Percentiles rank a stretch among this genome's conserved stretches.
These are phyloP conservation scores for Schizopygopsis pylzovi DNA, from an alignment of 2,797 vertebrate species.

Conservation along the genomic window DNA sequence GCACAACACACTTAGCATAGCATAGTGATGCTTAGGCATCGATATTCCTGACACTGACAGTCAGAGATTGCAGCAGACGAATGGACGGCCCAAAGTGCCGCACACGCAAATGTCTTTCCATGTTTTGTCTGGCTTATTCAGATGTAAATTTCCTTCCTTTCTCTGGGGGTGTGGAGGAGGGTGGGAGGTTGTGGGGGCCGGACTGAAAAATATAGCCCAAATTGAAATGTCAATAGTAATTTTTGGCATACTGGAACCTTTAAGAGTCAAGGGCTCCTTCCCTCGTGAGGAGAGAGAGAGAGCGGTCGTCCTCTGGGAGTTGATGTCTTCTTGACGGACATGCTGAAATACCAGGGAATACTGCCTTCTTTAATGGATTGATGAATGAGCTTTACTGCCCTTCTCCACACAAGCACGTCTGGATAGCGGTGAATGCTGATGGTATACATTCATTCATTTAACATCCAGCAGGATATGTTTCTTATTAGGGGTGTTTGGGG, in stretches of 20 bases:
- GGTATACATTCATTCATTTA: neutral
- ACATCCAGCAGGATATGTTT: constrained; percentile 15
- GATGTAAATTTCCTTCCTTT: constrained; percentile 80
- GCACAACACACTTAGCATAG: neutral
- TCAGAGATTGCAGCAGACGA: constrained; percentile 29
- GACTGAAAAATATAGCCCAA: constrained; percentile 73
- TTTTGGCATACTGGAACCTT: constrained; percentile 85
- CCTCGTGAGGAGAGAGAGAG: constrained; percentile 60
- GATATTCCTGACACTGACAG: constrained; percentile 13
- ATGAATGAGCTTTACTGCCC: constrained; percentile 79
- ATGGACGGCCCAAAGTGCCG: neutral
- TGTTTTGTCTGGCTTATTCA: constrained; percentile 84
- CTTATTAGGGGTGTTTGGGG: constrained; percentile 9
- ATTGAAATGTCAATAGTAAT: constrained; percentile 96
- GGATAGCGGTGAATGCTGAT: constrained; percentile 12
- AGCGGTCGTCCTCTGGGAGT: constrained; percentile 66
- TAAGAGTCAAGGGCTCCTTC: constrained; percentile 78
- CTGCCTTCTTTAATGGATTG: constrained; percentile 80
- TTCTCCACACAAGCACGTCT: constrained; percentile 8
- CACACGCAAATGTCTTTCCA: constrained; percentile 57
- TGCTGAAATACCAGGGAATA: constrained; percentile 79
- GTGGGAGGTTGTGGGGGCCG: constrained; percentile 56
- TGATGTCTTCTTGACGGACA: constrained; percentile 70
- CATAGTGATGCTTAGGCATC: constrained; percentile 21
- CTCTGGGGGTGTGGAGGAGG: constrained; percentile 62